Conservation (phyloP, 2,113 vertebrate species). For the Amphiprion ocellaris region DNA sequence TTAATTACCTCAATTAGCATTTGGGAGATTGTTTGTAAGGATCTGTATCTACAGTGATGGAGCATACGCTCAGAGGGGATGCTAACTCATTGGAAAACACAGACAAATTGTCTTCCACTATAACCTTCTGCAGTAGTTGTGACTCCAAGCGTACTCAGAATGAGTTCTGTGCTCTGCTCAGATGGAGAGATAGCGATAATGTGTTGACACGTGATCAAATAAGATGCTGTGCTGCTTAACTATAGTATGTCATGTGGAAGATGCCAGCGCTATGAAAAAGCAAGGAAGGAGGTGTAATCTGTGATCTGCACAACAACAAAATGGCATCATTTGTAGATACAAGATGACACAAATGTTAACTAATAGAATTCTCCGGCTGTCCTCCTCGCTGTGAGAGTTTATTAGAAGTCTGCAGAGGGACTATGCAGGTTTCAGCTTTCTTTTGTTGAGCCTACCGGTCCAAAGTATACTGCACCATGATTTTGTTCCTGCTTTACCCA, state of each 20-base stretch:
- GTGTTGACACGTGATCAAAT: conserved; percentile 74
- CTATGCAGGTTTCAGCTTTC: conserved; percentile 44
- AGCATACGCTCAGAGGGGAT: conserved; percentile 78
- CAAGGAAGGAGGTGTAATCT: conserved; percentile 51
- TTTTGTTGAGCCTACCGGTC: conserved; percentile 58
- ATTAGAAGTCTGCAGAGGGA: conserved; percentile 60
- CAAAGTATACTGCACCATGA: conserved; percentile 67
- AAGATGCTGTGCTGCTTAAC: conserved; percentile 49
- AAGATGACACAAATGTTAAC: conserved; percentile 64
- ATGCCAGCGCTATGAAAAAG: conserved; percentile 40
- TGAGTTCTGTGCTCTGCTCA: conserved; percentile 63
- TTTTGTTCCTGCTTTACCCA: conserved; percentile 76
- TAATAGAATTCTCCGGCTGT: conserved; percentile 60
- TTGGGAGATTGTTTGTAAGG: conserved; percentile 84
- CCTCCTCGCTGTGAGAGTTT: conserved; percentile 48
- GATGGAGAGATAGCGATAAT: conserved; percentile 69
- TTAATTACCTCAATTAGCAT: conserved; percentile 88
- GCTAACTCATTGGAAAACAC: conserved; percentile 78
- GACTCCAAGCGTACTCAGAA: conserved; percentile 72
- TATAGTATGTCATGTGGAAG: conserved; percentile 44
- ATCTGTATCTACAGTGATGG: conserved; percentile 83
- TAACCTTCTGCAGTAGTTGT: conserved; percentile 76
- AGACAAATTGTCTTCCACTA: conserved; percentile 79
- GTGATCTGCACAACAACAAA: conserved; percentile 68
- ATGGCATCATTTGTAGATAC: conserved; percentile 62